These are phyloP conservation scores for Oligia latruncula DNA, from an alignment of 2,888 invertebrate species.

Conservation along the genomic window DNA sequence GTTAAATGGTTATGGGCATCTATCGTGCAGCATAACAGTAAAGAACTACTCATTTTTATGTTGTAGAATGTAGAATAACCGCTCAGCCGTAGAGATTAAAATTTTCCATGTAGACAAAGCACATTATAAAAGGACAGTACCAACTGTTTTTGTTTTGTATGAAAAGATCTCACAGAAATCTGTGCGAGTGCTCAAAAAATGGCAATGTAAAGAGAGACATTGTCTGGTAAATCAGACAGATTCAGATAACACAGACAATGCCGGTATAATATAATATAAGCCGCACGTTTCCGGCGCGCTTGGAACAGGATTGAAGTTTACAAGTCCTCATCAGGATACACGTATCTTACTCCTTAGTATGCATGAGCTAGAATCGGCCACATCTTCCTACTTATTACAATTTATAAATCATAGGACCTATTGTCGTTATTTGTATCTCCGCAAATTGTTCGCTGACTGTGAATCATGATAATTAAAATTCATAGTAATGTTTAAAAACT, in stretches of 20 bases:
- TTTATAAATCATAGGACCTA: constrained; percentile 72
- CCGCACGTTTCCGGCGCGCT: constrained; percentile 83
- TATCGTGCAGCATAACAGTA: constrained; percentile 9
- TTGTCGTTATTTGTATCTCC: constrained; percentile 64
- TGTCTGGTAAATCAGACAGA: constrained; percentile 80
- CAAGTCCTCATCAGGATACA: constrained; percentile 80
- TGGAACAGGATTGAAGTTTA: constrained; percentile 81
- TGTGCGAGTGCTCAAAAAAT: constrained; percentile 69
- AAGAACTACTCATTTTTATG: constrained; percentile 11
- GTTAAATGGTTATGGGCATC: background rate
- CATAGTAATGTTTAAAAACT: constrained; percentile 69
- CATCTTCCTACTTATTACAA: constrained; percentile 66
- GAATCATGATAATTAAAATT: constrained; percentile 50
- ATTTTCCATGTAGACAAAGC: constrained; percentile 41
- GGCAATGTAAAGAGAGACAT: constrained; percentile 73
- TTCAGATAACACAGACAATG: constrained; percentile 84
- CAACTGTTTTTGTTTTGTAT: constrained; percentile 67
- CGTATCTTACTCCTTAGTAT: constrained; percentile 82
- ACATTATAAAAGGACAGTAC: constrained; percentile 60
- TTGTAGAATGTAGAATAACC: constrained; percentile 15
- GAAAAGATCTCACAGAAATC: constrained; percentile 65
- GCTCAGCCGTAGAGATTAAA: constrained; percentile 39
- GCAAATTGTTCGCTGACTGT: constrained; percentile 50
- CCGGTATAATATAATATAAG: constrained; percentile 80
- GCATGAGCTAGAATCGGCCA: constrained; percentile 74